Percentiles rank a stretch among this genome's conserved stretches.
Evolutionary conservation across 2,797 vertebrate genomes (phyloP).

Genomic region (Ficedula albicollis): DNA sequence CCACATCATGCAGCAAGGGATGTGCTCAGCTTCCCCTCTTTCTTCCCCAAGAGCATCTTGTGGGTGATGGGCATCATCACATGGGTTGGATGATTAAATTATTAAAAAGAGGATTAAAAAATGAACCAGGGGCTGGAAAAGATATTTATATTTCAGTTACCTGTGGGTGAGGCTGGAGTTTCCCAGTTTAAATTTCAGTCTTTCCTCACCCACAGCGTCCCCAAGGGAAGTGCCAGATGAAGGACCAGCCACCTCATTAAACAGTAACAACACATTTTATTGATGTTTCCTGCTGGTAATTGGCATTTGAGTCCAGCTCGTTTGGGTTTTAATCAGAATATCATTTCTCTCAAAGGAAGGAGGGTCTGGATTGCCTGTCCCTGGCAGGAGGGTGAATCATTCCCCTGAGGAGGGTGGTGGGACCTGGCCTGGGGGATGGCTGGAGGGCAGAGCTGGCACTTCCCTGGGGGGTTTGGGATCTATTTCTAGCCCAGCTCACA

Average conservation of each 20-base stretch:
- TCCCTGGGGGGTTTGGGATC: neutral
- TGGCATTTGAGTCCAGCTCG: neutral
- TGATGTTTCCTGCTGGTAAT: constrained; percentile 28
- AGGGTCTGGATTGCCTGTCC: neutral
- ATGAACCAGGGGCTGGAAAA: neutral
- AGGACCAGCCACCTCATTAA: neutral
- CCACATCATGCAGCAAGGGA: neutral
- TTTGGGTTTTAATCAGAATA: constrained; percentile 43
- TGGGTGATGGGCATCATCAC: neutral
- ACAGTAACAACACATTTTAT: neutral
- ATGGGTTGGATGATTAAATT: accelerated
- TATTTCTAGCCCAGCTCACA: neutral
- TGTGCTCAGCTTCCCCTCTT: neutral
- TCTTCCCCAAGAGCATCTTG: neutral
- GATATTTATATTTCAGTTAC: neutral
- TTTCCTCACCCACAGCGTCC: neutral
- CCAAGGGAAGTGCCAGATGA: neutral
- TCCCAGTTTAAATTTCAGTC: neutral
- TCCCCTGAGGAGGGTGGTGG: neutral
- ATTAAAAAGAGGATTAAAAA: neutral
- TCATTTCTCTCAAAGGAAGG: neutral
- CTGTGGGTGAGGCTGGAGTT: neutral
- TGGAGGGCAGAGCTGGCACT: neutral
- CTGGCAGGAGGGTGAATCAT: neutral
- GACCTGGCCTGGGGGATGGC: neutral